Conservation (phyloP, 64 coral and sea anemone genomes). For the Stichodactyla mertensii region DNA sequence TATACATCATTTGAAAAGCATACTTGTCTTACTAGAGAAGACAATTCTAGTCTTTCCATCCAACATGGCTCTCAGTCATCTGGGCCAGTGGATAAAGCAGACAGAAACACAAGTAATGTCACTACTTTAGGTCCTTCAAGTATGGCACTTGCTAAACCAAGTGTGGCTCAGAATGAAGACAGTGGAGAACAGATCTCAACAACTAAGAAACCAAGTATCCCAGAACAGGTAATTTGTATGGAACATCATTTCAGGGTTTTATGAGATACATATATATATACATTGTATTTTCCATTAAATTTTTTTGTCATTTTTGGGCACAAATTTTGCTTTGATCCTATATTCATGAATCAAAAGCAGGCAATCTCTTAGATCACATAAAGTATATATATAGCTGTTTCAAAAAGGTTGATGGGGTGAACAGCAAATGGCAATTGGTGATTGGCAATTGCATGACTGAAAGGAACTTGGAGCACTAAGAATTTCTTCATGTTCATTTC, state of each 20-base stretch:
- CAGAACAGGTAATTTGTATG: neutral
- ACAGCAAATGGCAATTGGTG: too few species aligned
- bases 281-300: too few species aligned
- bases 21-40: conserved; percentile 60
- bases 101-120: conserved; percentile 15
- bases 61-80: conserved; percentile 30
- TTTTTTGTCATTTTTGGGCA: too few species aligned
- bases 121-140: conserved; percentile 70
- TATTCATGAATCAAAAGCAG: too few species aligned
- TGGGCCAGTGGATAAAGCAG: conserved; percentile 41
- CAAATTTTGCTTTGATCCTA: too few species aligned
- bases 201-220: neutral
- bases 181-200: neutral
- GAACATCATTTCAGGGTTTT: neutral
- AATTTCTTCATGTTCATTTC: too few species aligned
- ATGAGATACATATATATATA: neutral
- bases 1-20: conserved; percentile 77
- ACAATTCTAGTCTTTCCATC: conserved; percentile 53
- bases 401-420: too few species aligned
- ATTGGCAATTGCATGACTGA: too few species aligned
- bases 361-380: too few species aligned
- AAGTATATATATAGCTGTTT: too few species aligned
- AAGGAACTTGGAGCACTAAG: too few species aligned
- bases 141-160: conserved; percentile 73
- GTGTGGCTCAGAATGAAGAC: conserved; percentile 17